Evolutionary conservation across 2,797 vertebrate genomes (phyloP).

Genomic region (Rhinophrynus dorsalis): DNA sequence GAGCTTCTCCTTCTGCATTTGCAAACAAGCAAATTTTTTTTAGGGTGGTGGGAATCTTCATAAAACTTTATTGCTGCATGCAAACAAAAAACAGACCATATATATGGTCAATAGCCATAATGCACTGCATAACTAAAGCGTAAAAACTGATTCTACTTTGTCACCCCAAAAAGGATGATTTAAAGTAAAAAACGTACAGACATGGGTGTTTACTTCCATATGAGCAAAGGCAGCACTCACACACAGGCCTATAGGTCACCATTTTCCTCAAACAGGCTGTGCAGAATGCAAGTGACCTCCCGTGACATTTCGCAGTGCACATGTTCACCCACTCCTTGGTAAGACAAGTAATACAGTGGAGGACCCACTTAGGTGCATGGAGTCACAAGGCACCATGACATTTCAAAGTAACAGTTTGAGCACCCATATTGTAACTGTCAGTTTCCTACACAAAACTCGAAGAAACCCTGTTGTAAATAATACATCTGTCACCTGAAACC

Average conservation of each 20-base stretch:
- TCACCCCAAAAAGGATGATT: background rate
- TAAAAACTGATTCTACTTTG: background rate
- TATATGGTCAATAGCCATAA: too few species aligned
- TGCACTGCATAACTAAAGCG: too few species aligned
- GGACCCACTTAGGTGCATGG: background rate
- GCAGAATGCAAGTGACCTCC: constrained; percentile 18
- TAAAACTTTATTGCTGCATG: too few species aligned
- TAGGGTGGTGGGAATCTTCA: too few species aligned
- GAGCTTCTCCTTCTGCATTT: background rate
- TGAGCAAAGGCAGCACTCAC: background rate
- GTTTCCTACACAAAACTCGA: too few species aligned
- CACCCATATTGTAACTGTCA: too few species aligned
- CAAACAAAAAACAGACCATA: too few species aligned
- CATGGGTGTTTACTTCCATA: background rate
- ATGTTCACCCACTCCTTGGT: background rate
- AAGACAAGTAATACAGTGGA: background rate
- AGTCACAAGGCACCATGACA: background rate
- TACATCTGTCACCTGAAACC: too few species aligned
- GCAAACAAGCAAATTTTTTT: background rate
- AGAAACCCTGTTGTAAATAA: too few species aligned
- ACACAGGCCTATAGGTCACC: too few species aligned
- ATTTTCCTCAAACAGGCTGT: background rate
- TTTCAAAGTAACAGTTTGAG: background rate
- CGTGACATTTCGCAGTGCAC: background rate
- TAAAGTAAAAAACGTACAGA: too few species aligned